Conservation (phyloP, 2,888 invertebrate species). For the Chirona hameri region DNA sequence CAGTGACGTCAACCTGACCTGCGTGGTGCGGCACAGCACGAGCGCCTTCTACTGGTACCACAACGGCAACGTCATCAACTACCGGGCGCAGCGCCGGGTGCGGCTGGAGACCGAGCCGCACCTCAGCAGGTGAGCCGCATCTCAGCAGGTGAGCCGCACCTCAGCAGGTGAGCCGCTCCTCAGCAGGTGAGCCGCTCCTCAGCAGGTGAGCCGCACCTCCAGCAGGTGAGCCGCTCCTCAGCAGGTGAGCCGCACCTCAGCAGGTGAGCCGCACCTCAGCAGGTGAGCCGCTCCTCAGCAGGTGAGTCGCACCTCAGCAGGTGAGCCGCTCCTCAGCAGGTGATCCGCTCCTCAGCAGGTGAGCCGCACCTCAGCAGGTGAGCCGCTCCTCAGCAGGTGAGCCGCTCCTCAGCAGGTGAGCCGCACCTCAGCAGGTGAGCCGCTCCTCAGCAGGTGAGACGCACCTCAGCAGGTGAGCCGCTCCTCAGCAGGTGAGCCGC, state of each 20-base stretch:
- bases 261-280: too few species aligned
- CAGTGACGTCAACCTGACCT: constrained; percentile 86
- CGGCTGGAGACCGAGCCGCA: constrained; percentile 53
- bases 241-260: background rate
- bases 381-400: too few species aligned
- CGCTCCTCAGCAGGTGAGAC: too few species aligned
- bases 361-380: too few species aligned
- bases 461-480: too few species aligned
- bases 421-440: too few species aligned
- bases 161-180: background rate
- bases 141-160: background rate
- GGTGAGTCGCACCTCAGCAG: too few species aligned
- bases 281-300: too few species aligned
- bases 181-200: background rate
- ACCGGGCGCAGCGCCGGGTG: constrained; percentile 56
- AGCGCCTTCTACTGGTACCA: constrained; percentile 61
- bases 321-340: too few species aligned
- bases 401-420: too few species aligned
- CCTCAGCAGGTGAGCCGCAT: background rate
- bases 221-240: background rate
- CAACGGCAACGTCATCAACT: constrained; percentile 56
- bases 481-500: too few species aligned
- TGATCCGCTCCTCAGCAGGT: too few species aligned
- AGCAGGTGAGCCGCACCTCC: background rate
- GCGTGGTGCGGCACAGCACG: constrained; percentile 47